Evolutionary conservation across 1,140 invertebrate genomes (phyloP), one percentile per base, ranked within the genome.

Genomic region (Aphis craccivora): DNA sequence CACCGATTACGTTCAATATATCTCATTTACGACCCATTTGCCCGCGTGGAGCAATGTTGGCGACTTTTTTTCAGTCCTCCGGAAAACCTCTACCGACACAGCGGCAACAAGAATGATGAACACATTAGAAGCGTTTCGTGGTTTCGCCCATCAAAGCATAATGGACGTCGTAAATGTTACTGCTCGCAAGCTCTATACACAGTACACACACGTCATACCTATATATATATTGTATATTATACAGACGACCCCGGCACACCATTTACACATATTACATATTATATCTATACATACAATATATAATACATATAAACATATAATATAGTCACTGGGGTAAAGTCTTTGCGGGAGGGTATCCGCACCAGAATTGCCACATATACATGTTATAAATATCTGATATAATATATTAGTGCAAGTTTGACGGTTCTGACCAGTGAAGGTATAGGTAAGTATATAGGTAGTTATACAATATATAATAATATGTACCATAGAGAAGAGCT

Each of bases 21-120:
- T 89, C 88, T 89, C 88, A 40, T 89, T 89, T 89, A 89, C 48
- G 88, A 89, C 88, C 88, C 88, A 89, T 89, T 89, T 55, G n/a
- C 48, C 48, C 88, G n/a, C 37, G 87, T 37, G 18, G n/a, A 30
- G 48, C 35, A 53, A 87, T 23, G n/a, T 53, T 53, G 87, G 87
- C 48, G 48, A 89, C 88, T 53, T 25, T 89, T 53, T 55, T 89
- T 89, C 6, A 37, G 20, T 53, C 2, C 20, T 35, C 9, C 88
- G 88, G 23, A 37, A 40, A 55, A 14, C 48, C 48, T 89, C 87
- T 9, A 76, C 35, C 35, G 20, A 4, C 51, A 25, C 20, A 22
- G n/a, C 87, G 20, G 87, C 30, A 53, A 22, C 7, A 89, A 89
- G 87, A 89, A 89, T 89, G 87, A 89, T 89, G 87, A 48, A 89